These are phyloP conservation scores for Catharus bicknelli DNA, from an alignment of 2,113 vertebrate genomes.

Conservation along the genomic window DNA sequence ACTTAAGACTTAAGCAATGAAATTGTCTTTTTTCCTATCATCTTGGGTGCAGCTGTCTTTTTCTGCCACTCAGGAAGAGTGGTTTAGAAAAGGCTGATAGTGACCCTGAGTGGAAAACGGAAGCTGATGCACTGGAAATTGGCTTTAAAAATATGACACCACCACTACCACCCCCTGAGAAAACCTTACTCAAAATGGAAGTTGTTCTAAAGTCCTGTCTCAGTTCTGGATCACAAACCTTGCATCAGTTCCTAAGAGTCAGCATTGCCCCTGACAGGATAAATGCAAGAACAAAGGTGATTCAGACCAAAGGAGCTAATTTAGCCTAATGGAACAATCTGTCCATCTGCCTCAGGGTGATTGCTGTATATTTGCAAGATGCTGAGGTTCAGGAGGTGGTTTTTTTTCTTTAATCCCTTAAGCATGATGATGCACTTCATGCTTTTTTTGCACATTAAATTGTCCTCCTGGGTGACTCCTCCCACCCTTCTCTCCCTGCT, in stretches of 20 bases:
- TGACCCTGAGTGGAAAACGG: background rate
- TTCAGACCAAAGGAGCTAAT: background rate
- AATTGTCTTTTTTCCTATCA: background rate
- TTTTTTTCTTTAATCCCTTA: background rate
- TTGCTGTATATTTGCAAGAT: background rate
- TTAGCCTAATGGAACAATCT: background rate
- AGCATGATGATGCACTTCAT: background rate
- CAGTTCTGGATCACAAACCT: background rate
- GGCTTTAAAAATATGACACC: background rate
- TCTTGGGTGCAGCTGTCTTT: background rate
- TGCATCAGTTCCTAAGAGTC: background rate
- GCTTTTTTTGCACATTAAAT: background rate
- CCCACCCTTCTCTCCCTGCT: background rate
- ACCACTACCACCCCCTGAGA: background rate
- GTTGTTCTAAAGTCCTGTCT: background rate
- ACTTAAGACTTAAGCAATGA: background rate
- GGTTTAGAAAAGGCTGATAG: background rate
- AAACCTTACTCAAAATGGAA: background rate
- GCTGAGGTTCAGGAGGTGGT: background rate
- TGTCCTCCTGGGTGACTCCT: background rate
- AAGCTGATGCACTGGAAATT: slow-evolving; percentile 5
- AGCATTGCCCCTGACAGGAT: background rate
- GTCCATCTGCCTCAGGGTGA: background rate
- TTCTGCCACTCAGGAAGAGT: background rate
- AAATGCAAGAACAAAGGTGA: background rate